A percentile compares a stretch with the other conserved stretches of the same genome.
These are phyloP conservation scores for Nautilus pompilius DNA, from an alignment of 1,140 invertebrate species.

Conservation along the genomic window DNA sequence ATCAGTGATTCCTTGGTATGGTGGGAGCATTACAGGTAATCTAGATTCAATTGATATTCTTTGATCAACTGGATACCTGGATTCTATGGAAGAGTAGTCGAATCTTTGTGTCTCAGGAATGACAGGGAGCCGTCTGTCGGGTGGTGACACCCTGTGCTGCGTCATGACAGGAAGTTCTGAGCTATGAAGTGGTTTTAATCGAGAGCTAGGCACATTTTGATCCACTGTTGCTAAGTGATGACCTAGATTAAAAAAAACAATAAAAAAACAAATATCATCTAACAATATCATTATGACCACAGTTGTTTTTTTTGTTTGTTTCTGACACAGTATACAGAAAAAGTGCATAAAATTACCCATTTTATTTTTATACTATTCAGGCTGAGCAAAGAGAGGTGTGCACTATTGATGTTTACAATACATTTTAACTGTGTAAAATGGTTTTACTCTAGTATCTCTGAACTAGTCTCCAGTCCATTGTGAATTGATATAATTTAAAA, in stretches of 20 bases:
- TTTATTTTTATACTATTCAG: no score
- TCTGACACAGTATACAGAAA: no score
- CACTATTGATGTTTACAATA: no score
- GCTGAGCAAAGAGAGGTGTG: no score
- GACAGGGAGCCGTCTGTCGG: slow-evolving; percentile 20
- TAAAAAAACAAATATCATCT: slow-evolving; percentile 1
- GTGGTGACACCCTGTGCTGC: slow-evolving; percentile 11
- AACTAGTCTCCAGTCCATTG: no score
- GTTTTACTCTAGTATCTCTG: no score
- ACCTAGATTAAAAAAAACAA: slow-evolving; percentile 9
- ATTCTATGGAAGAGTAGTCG: slow-evolving; percentile 27
- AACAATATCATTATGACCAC: slow-evolving; percentile 5
- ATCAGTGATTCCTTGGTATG: slow-evolving; percentile 19
- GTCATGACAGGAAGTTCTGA: slow-evolving; percentile 1
- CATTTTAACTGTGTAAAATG: no score
- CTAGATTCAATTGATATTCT: slow-evolving; percentile 17
- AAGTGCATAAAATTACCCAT: no score
- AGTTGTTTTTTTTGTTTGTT: background rate
- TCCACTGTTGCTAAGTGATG: slow-evolving; percentile 8
- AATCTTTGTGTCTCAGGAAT: slow-evolving; percentile 30
- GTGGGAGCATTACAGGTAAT: slow-evolving; percentile 23
- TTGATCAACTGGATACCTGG: slow-evolving; percentile 14
- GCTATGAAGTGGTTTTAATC: background rate
- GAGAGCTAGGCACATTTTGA: background rate
- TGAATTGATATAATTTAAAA: no score